phyloP scores from a whole-genome alignment of 2,888 invertebrate species.

The Philaethria dido region DNA sequence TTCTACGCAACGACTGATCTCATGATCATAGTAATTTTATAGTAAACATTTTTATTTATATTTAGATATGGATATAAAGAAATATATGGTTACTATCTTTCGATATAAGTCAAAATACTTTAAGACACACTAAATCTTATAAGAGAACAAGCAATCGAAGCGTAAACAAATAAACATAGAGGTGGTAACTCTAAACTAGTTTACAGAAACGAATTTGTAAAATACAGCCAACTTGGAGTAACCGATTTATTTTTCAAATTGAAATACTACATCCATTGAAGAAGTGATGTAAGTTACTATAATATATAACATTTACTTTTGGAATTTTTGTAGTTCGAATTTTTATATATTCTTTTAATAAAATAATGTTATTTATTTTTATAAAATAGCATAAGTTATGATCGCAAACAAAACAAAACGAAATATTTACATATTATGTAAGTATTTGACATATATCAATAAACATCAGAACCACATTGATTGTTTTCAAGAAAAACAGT shows the following conservation, averaged over 20 bases:
- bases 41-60: too few species aligned
- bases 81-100: too few species aligned
- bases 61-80: too few species aligned
- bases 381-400: neutral
- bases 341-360: neutral
- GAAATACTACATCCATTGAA: constrained; percentile 14
- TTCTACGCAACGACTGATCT: too few species aligned
- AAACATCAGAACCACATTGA: too few species aligned
- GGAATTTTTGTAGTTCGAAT: neutral
- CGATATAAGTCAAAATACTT: neutral
- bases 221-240: constrained; percentile 12
- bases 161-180: constrained; percentile 23
- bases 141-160: constrained; percentile 7
- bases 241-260: constrained; percentile 22
- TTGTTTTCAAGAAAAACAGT: too few species aligned
- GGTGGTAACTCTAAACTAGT: constrained; percentile 21
- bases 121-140: neutral
- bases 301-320: constrained; percentile 9
- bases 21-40: too few species aligned
- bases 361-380: neutral
- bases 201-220: constrained; percentile 18
- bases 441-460: too few species aligned
- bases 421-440: too few species aligned
- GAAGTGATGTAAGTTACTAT: constrained; percentile 11
- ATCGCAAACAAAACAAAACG: too few species aligned